These are phyloP conservation scores for Physeter macrocephalus DNA, from an alignment of 2,113 vertebrate genomes.

Conservation along the genomic window DNA sequence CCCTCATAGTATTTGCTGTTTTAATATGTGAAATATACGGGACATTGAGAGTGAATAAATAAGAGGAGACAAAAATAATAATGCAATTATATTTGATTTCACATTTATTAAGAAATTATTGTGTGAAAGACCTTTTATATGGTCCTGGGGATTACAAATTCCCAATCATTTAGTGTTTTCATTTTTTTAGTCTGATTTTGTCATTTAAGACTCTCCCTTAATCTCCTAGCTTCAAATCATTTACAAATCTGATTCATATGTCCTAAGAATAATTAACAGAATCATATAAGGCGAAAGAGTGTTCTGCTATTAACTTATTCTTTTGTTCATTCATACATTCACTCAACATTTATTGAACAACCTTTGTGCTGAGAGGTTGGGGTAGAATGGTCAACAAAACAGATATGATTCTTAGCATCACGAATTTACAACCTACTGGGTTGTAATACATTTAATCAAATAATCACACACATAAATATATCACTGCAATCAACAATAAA, in stretches of 20 bases:
- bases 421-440: background rate
- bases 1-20: background rate
- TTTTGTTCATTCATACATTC: background rate
- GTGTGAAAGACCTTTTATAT: background rate
- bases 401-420: background rate
- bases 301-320: background rate
- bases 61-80: background rate
- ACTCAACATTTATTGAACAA: background rate
- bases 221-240: background rate
- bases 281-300: background rate
- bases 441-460: background rate
- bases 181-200: background rate
- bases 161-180: background rate
- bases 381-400: background rate
- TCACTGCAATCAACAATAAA: background rate
- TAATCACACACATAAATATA: background rate
- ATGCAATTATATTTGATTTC: background rate
- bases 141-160: background rate
- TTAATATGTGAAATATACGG: background rate
- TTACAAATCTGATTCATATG: background rate
- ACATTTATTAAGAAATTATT: background rate
- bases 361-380: background rate
- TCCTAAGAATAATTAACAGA: background rate
- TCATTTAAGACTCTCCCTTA: background rate
- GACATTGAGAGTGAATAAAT: background rate